Base-by-base conservation (phyloP, 2,888 invertebrate species). In the Epinotia nisella region DNA sequence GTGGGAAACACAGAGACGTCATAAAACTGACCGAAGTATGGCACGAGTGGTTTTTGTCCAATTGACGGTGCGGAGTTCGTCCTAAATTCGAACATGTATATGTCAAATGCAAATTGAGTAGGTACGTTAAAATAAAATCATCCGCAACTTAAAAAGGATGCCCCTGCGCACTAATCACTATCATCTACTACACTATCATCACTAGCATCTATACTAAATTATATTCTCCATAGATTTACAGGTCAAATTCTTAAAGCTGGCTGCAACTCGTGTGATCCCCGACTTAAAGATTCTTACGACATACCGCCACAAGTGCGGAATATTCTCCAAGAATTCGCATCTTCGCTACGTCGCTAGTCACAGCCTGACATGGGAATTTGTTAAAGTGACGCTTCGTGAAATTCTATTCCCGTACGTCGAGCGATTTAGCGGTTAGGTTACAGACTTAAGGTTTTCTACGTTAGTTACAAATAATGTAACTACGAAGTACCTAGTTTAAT, bases 331-430 rank as follows among this genome's bases (percentile, higher is more conserved):
- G 79, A 79, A 79, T 77, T 76, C 75, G 76, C 76, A 75, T 74
- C 75, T 78, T 76, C 62, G 45, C 76, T 75, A 76, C 78, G 77
- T 76, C 74, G 73, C 76, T 68, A 74, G 68, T 56, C 45, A 68
- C 68, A 59, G 66, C 78, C 75, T 76, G 77, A 77, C 75, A 76
- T 56, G 74, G 75, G 77, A 77, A 79, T 78, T 79, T 70, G 71
- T 75, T 77, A 76, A 79, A 81, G 76, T 78, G 76, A 82, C 75
- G 75, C 77, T 70, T 71, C 59, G 67, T 59, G 45, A 65, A 77
- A 79, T 77, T 75, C 74, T 75, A 79, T 78, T 78, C 71, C 71
- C 62, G 39, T 59, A 67, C 41, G 55, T 51, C 21, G 13, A 15
- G 21, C 24, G 39, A 61, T 69, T 69, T 61, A 13, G 61, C 13